These are phyloP conservation scores for Actias luna DNA, from an alignment of 2,888 invertebrate species.

Conservation along the genomic window DNA sequence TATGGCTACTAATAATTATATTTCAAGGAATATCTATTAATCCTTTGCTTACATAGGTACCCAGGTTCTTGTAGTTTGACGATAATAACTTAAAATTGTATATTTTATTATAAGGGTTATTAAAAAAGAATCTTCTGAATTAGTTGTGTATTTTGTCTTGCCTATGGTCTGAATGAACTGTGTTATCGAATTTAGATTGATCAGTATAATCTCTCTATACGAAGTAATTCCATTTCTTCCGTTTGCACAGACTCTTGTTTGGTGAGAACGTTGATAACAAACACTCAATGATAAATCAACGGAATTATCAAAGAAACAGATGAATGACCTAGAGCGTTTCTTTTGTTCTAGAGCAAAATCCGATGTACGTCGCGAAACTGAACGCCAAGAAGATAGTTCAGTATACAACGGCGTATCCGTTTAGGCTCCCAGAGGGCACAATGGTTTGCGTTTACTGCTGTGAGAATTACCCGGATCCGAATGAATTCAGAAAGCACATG, in stretches of 20 bases:
- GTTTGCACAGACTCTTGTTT: background rate
- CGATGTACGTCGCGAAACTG: slow-evolving; percentile 56
- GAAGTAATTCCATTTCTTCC: background rate
- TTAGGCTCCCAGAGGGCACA: slow-evolving; percentile 55
- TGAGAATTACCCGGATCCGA: slow-evolving; percentile 46
- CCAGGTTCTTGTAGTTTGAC: no score
- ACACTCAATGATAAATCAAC: background rate
- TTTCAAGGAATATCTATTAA: no score
- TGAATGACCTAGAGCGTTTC: slow-evolving; percentile 34
- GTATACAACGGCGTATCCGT: slow-evolving; percentile 62
- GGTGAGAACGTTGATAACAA: background rate
- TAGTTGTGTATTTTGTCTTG: no score
- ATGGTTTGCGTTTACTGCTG: slow-evolving; percentile 64
- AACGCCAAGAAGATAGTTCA: slow-evolving; percentile 62
- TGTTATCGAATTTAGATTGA: no score
- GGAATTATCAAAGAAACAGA: slow-evolving; percentile 1
- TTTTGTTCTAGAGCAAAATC: slow-evolving; percentile 68
- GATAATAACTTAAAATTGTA: no score
- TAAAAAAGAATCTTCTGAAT: no score
- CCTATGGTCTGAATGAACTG: no score
- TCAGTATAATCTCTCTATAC: background rate
- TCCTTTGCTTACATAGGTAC: no score
- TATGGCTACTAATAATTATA: no score
- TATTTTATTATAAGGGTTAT: no score
- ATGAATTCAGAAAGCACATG: slow-evolving; percentile 43